Evolutionary conservation across 2,888 invertebrate genomes (phyloP), one percentile per base, ranked within the genome.

Genomic region (Heliconius cydno): DNA sequence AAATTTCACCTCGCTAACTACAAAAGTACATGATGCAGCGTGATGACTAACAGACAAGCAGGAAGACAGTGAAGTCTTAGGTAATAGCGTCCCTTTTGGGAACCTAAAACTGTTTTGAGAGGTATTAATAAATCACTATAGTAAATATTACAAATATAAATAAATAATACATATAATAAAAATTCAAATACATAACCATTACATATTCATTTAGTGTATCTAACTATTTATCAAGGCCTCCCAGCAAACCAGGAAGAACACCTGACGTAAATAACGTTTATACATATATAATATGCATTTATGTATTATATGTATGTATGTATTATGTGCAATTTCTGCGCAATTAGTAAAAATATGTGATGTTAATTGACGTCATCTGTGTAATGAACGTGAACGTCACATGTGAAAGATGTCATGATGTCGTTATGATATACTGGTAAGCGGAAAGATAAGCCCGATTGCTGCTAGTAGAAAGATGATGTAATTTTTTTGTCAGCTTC

Each of bases 171-270:
- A 22, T 52, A 52, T 52, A 22, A 52, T 52, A 52, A 52, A 52
- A 65, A 65, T n/a, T 10, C 12, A 38, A 57, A 66, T 66, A 73
- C n/a, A 67, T 66, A 73, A 70, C 60, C 13, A 73, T 79, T 34
- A 70, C 15, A 75, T 70, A 79, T 75, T 79, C 79, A 68, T 52
- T 68, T n/a, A 73, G 73, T 67, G 75, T 79, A 75, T 68, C 41
- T 78, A 60, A 15, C 67, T n/a, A 38, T 80, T 65, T 66, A 57
- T 30, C 80, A 80, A 81, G 81, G 80, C 28, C 66, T 13, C 28
- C 25, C 34, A 74, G 57, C 86, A 88, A 87, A 91, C 86, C 87
- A 90, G 92, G 92, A 92, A 92, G 90, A 87, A 80, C 84, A 83
- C 78, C 81, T 81, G 86, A 87, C 84, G 86, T 89, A 88, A 87